Conservation (phyloP, 2,888 invertebrate species). For the Hartigia nigra region DNA sequence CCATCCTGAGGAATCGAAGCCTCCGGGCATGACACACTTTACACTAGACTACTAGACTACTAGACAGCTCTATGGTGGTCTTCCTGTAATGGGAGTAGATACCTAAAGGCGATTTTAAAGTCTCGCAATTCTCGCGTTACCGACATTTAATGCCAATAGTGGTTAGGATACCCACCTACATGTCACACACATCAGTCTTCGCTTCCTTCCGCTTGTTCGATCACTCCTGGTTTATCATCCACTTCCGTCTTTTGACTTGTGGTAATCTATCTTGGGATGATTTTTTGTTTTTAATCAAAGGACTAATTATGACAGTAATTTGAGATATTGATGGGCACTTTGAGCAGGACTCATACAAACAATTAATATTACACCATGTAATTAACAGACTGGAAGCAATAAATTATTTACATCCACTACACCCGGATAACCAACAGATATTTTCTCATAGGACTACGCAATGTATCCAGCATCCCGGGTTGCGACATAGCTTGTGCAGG, state of each 20-base stretch:
- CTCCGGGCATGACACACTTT: background rate
- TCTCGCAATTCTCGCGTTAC: background rate
- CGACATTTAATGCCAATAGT: background rate
- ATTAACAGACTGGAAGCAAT: background rate
- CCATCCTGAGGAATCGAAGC: background rate
- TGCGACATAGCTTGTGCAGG: constrained; percentile 36
- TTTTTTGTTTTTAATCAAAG: background rate
- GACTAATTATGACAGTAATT: background rate
- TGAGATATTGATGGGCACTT: background rate
- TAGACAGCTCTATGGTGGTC: background rate
- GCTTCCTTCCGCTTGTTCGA: background rate
- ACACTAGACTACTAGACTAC: background rate
- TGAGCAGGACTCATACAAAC: background rate
- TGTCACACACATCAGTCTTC: background rate
- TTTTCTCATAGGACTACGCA: constrained; percentile 6
- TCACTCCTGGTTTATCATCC: background rate
- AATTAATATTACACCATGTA: background rate
- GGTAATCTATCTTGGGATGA: background rate
- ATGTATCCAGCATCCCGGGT: constrained; percentile 31
- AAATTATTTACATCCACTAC: background rate
- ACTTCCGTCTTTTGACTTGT: background rate
- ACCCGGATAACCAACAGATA: background rate
- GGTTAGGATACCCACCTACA: background rate
- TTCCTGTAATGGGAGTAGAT: background rate
- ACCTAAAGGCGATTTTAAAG: background rate